A percentile compares a stretch with the other conserved stretches of the same genome.
Evolutionary conservation across 2,797 vertebrate genomes (phyloP).

Genomic region (Poliocrania exsul): DNA sequence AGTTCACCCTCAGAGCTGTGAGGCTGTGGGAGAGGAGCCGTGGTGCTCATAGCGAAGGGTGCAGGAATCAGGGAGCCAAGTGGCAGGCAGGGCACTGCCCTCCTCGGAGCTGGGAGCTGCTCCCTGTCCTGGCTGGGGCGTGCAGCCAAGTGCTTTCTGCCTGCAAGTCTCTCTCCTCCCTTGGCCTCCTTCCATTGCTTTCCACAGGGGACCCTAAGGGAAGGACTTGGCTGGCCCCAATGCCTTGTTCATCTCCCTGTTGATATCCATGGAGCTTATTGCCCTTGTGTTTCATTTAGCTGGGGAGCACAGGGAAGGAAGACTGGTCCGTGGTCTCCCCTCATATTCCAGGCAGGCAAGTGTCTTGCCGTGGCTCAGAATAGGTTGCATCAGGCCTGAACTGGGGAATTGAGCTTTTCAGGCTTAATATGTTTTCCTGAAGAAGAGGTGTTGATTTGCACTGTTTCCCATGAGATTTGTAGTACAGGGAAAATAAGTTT

Average conservation of each 20-base stretch:
- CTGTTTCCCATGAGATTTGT: background rate
- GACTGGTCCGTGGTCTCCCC: background rate
- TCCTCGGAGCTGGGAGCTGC: background rate
- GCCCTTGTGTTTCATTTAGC: background rate
- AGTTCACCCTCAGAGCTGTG: background rate
- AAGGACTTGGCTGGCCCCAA: background rate
- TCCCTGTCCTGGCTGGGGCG: background rate
- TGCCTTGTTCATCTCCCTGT: background rate
- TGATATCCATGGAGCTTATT: background rate
- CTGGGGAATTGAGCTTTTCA: background rate
- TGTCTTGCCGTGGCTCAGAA: background rate
- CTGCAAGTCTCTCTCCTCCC: background rate
- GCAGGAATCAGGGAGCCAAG: background rate
- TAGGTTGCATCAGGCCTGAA: background rate
- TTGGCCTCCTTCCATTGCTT: slow-evolving; percentile 15
- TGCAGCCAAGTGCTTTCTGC: background rate
- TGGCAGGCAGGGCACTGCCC: background rate
- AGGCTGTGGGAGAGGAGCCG: background rate
- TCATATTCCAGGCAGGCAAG: background rate
- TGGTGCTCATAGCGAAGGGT: background rate
- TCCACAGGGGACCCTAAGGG: background rate
- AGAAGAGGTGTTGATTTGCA: background rate
- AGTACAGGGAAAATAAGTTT: background rate
- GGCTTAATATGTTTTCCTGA: background rate
- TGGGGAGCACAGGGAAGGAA: background rate